Evolutionary conservation across 2,797 vertebrate species (phyloP).

Genomic region (Xenopus petersii): DNA sequence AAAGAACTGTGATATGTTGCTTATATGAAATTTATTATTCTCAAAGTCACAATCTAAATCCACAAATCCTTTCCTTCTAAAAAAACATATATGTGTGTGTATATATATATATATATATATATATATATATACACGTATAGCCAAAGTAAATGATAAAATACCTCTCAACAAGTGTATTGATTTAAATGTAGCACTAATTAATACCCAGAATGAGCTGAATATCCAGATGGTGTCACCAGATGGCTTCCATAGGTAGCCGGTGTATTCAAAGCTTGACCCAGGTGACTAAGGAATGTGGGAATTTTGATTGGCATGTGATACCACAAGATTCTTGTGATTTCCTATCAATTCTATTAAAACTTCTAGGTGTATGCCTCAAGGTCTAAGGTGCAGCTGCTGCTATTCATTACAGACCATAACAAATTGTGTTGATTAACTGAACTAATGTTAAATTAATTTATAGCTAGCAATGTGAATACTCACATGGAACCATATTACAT

Average conservation of each 20-base stretch:
- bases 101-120: no score
- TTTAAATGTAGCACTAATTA: slow-evolving; percentile 33
- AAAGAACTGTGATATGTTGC: no score
- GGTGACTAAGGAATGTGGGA: slow-evolving; percentile 17
- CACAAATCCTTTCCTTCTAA: not conserved
- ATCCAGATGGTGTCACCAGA: slow-evolving; percentile 42
- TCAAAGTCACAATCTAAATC: not conserved
- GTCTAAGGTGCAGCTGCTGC: not conserved
- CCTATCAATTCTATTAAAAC: not conserved
- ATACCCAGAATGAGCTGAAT: slow-evolving; percentile 22
- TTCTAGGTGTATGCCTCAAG: not conserved
- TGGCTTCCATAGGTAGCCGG: slow-evolving; percentile 35
- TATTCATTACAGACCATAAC: not conserved
- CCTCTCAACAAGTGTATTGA: slow-evolving; percentile 24
- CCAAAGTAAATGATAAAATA: slow-evolving; percentile 4
- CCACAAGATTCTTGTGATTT: slow-evolving; percentile 18
- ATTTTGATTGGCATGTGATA: slow-evolving; percentile 32
- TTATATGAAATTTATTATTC: no score
- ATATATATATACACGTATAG: no score
- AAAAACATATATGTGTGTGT: not conserved
- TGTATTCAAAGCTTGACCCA: slow-evolving; percentile 25
- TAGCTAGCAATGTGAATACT: no score
- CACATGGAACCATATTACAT: no score
- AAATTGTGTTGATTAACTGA: not conserved
- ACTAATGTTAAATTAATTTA: no score